phyloP scores from a whole-genome alignment of 2,113 vertebrate genomes.

The Hystrix cristata region DNA sequence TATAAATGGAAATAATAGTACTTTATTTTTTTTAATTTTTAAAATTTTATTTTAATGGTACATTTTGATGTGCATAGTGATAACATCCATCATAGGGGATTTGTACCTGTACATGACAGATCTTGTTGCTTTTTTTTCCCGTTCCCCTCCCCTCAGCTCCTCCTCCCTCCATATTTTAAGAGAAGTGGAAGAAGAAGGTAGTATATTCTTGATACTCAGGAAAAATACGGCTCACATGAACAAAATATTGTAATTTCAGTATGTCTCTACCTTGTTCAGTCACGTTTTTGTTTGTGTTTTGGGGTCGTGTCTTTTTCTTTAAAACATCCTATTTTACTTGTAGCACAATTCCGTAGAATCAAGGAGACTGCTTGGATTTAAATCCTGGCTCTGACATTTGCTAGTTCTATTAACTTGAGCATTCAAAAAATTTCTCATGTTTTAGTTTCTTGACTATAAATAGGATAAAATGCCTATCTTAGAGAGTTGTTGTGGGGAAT shows the following conservation, averaged over 20 bases:
- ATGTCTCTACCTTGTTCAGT: not conserved
- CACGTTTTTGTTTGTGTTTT: not conserved
- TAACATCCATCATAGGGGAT: too few species aligned
- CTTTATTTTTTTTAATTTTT: too few species aligned
- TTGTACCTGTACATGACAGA: too few species aligned
- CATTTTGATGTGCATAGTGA: too few species aligned
- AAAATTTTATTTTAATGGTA: too few species aligned
- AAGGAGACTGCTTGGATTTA: not conserved
- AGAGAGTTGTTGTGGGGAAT: not conserved
- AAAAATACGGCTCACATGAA: not conserved
- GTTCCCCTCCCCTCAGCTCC: too few species aligned
- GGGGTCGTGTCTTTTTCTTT: not conserved
- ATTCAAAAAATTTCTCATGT: not conserved
- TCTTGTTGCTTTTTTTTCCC: too few species aligned
- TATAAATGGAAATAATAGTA: too few species aligned
- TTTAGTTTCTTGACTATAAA: slow-evolving; percentile 8
- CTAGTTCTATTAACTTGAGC: not conserved
- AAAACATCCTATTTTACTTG: not conserved
- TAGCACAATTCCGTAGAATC: not conserved
- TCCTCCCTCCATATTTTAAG: not conserved
- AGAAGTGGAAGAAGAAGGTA: slow-evolving; percentile 40
- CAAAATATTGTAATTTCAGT: slow-evolving; percentile 18
- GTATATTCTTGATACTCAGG: not conserved
- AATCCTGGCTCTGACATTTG: not conserved
- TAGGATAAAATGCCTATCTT: not conserved